A percentile compares a stretch with the other conserved stretches of the same genome.
Evolutionary conservation across 2,113 vertebrate species (phyloP).

Genomic region (Neoarius graeffei): DNA sequence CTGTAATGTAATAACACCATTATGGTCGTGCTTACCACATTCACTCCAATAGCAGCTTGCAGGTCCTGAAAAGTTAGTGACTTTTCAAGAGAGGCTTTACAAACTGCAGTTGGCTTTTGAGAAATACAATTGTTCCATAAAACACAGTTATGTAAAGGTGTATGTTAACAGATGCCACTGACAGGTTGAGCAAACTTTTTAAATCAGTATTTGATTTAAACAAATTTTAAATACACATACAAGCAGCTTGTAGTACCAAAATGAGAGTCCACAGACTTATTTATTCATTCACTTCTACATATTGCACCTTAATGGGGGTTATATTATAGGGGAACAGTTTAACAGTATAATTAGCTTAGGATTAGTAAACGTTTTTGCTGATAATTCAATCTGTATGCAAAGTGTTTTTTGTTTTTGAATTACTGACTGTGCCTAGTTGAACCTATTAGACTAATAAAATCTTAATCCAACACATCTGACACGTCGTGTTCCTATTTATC

Average conservation of each 20-base stretch:
- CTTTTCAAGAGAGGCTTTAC: background rate
- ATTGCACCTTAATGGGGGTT: constrained; percentile 17
- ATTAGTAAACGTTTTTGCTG: background rate
- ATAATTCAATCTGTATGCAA: background rate
- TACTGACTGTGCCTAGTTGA: background rate
- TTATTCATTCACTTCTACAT: constrained; percentile 10
- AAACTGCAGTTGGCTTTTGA: background rate
- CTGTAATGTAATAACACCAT: background rate
- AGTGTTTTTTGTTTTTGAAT: too few species aligned
- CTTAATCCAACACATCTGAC: background rate
- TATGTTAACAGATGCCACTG: background rate
- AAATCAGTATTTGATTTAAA: background rate
- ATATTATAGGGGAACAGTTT: constrained; percentile 27
- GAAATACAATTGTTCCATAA: background rate
- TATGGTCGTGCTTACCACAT: background rate
- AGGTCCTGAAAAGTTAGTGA: background rate
- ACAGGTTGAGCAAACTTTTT: background rate
- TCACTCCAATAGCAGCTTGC: background rate
- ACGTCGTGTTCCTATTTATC: background rate
- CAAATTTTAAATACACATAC: background rate
- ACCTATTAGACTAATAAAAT: background rate
- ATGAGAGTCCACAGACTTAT: background rate
- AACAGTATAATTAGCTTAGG: constrained; percentile 33
- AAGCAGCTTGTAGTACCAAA: background rate
- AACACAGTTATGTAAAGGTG: background rate